These are phyloP conservation scores for Mimachlamys varia DNA, from an alignment of 2,888 invertebrate species.

Conservation along the genomic window DNA sequence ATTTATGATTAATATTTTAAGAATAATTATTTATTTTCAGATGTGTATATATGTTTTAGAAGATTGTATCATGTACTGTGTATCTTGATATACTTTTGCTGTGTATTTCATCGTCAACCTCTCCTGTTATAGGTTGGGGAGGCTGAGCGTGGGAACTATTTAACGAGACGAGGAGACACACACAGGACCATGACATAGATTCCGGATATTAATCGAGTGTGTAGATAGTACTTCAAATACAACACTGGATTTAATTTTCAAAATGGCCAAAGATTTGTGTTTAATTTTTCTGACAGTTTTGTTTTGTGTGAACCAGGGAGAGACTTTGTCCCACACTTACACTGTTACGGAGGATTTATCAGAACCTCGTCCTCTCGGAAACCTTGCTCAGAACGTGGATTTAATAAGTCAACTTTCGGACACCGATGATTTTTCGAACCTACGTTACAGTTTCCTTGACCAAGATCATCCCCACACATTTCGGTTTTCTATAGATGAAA, in stretches of 20 bases:
- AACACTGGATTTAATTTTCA: not conserved
- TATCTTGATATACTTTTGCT: not conserved
- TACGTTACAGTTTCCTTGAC: constrained; percentile 68
- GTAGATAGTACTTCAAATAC: not conserved
- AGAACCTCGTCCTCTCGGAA: constrained; percentile 63
- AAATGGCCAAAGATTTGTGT: constrained; percentile 28
- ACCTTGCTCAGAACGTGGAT: constrained; percentile 67
- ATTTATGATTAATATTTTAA: not conserved
- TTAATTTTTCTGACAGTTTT: constrained; percentile 37
- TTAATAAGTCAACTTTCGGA: constrained; percentile 59
- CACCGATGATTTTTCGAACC: constrained; percentile 56
- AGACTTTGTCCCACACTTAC: constrained; percentile 50
- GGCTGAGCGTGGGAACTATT: constrained; percentile 23
- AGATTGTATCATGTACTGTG: not conserved
- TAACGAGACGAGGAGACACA: not conserved
- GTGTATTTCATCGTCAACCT: not conserved
- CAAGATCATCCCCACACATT: constrained; percentile 60
- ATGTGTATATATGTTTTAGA: not conserved
- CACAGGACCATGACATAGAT: not conserved
- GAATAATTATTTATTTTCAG: not conserved
- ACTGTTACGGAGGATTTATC: constrained; percentile 57
- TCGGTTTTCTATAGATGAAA: constrained; percentile 66
- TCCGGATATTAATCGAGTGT: not conserved
- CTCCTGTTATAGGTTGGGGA: not conserved
- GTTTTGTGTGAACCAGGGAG: constrained; percentile 44